These are phyloP conservation scores for Uria aalge DNA, from an alignment of 2,113 vertebrate species.

Conservation along the genomic window DNA sequence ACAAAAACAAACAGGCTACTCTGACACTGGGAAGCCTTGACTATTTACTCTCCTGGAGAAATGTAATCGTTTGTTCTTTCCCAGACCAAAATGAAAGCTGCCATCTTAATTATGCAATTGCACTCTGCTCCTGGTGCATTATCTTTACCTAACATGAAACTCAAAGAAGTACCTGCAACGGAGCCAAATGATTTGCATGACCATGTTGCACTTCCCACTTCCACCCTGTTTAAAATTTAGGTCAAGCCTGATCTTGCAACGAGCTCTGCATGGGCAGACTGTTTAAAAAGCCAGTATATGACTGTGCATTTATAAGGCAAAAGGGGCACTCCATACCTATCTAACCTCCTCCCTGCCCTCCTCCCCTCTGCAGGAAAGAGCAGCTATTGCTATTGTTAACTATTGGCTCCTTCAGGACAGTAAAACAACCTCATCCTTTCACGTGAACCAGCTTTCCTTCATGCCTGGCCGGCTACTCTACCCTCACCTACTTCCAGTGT, in stretches of 20 bases:
- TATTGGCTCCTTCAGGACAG: not conserved
- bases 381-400: not conserved
- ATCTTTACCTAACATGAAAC: not conserved
- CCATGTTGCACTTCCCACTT: not conserved
- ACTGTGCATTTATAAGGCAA: not conserved
- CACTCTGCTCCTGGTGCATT: not conserved
- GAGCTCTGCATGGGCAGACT: not conserved
- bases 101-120: not conserved
- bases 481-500: not conserved
- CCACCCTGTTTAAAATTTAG: not conserved
- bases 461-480: not conserved
- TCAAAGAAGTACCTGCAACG: not conserved
- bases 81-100: not conserved
- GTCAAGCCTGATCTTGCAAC: not conserved
- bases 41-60: not conserved
- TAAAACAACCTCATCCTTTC: not conserved
- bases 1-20: not conserved
- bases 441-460: not conserved
- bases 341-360: not conserved
- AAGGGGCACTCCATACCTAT: not conserved
- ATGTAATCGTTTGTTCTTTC: not conserved
- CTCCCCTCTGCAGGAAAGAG: not conserved
- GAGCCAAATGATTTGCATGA: conserved; percentile 10
- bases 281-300: not conserved
- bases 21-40: not conserved